Conservation (phyloP, 2,113 vertebrate species). For the Protobothrops mucrosquamatus region DNA sequence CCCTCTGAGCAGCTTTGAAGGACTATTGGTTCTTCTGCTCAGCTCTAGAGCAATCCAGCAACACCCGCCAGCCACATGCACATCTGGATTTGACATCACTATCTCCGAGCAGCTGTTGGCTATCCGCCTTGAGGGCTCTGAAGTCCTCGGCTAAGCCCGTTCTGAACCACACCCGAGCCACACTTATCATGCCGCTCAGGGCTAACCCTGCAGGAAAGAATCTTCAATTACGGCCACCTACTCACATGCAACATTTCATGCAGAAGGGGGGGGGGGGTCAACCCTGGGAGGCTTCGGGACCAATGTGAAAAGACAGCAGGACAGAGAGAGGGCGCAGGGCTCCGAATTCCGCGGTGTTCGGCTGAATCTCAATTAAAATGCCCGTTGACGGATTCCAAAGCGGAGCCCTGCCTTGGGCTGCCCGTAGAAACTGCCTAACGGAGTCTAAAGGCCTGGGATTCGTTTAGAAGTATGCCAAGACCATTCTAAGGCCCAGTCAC, state of each 20-base stretch:
- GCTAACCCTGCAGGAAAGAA: slow-evolving; percentile 77
- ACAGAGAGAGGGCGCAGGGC: background rate
- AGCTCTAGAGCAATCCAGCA: background rate
- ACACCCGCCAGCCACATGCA: background rate
- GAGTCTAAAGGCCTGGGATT: background rate
- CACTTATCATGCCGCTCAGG: slow-evolving; percentile 78
- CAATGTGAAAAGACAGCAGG: slow-evolving; percentile 40
- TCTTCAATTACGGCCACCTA: slow-evolving; percentile 83
- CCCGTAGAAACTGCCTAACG: background rate
- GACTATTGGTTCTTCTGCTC: background rate
- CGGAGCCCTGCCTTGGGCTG: too few species aligned
- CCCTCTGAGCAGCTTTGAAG: background rate
- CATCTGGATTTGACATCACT: background rate
- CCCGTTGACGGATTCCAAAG: too few species aligned
- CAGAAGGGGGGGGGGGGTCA: slow-evolving; percentile 69
- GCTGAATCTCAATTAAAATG: background rate
- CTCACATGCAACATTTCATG: slow-evolving; percentile 97
- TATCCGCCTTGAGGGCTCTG: slow-evolving; percentile 42
- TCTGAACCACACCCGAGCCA: slow-evolving; percentile 70
- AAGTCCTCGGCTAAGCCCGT: slow-evolving; percentile 47
- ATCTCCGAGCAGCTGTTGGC: slow-evolving; percentile 33
- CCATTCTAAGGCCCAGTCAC: too few species aligned
- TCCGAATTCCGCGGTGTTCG: slow-evolving; percentile 66
- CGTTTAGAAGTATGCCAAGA: background rate
- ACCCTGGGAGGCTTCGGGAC: slow-evolving; percentile 82